Percentiles rank a stretch among this genome's conserved stretches.
These are phyloP conservation scores for Deroptyus accipitrinus DNA, from an alignment of 2,113 vertebrate genomes.

Conservation along the genomic window DNA sequence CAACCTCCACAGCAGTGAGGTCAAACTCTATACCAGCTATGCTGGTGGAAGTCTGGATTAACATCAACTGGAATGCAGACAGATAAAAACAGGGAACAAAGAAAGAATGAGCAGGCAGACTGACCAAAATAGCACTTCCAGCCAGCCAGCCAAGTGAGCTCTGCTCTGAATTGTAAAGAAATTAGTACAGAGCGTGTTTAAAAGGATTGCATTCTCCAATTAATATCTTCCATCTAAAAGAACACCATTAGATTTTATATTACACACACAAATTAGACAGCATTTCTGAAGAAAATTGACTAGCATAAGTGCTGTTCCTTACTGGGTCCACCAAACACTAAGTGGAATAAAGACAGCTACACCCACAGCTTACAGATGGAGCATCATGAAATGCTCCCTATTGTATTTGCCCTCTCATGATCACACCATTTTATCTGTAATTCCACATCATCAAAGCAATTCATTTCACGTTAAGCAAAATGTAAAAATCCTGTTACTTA, in stretches of 20 bases:
- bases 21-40: neutral
- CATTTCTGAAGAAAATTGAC: neutral
- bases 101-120: neutral
- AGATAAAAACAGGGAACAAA: constrained; percentile 16
- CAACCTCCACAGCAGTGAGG: neutral
- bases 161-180: neutral
- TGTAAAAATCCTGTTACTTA: neutral
- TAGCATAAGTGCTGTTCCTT: neutral
- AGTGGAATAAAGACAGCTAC: neutral
- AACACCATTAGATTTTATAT: neutral
- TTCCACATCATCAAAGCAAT: neutral
- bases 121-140: neutral
- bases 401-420: neutral
- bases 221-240: neutral
- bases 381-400: neutral
- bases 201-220: neutral
- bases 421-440: neutral
- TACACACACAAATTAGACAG: neutral
- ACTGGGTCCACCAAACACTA: neutral
- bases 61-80: constrained; percentile 8
- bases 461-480: neutral
- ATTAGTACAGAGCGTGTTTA: neutral
- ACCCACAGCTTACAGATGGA: neutral
- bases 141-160: neutral
- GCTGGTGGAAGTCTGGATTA: neutral